Conservation (phyloP, 2,113 vertebrate species). For the Labrus mixtus region DNA sequence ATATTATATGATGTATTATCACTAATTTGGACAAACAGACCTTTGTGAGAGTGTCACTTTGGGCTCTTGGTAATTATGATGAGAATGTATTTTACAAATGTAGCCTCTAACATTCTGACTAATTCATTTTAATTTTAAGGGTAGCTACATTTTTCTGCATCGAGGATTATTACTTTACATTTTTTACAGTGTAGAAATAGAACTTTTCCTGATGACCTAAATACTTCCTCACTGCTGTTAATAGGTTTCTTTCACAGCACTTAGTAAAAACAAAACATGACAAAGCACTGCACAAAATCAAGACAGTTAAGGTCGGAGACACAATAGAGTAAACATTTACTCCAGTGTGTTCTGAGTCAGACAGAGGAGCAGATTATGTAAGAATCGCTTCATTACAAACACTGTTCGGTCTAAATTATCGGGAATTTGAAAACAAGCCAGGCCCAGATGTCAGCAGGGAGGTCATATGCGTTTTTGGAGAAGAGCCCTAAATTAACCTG, state of each 20-base stretch:
- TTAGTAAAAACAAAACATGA: background rate
- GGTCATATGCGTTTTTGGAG: background rate
- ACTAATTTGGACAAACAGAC: too few relatives aligned
- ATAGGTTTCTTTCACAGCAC: background rate
- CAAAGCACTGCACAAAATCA: background rate
- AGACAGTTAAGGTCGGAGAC: background rate
- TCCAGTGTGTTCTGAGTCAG: background rate
- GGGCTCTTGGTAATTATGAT: too few relatives aligned
- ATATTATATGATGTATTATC: too few relatives aligned
- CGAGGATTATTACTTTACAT: too few relatives aligned
- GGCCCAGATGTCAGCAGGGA: background rate
- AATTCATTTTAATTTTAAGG: too few relatives aligned
- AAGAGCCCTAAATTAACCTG: background rate
- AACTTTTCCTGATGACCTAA: background rate
- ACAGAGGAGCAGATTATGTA: background rate
- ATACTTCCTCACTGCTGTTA: background rate
- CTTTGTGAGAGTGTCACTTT: too few relatives aligned
- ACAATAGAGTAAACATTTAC: background rate
- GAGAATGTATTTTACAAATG: too few relatives aligned
- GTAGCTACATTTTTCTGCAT: too few relatives aligned
- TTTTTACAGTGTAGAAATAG: background rate
- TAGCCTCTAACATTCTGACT: too few relatives aligned
- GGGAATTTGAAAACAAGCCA: background rate
- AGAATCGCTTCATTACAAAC: background rate
- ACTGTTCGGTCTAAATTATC: background rate